A percentile compares a stretch with the other conserved stretches of the same genome.
Evolutionary conservation across 2,888 invertebrate genomes (phyloP).

Genomic region (Ypsolopha sequella): DNA sequence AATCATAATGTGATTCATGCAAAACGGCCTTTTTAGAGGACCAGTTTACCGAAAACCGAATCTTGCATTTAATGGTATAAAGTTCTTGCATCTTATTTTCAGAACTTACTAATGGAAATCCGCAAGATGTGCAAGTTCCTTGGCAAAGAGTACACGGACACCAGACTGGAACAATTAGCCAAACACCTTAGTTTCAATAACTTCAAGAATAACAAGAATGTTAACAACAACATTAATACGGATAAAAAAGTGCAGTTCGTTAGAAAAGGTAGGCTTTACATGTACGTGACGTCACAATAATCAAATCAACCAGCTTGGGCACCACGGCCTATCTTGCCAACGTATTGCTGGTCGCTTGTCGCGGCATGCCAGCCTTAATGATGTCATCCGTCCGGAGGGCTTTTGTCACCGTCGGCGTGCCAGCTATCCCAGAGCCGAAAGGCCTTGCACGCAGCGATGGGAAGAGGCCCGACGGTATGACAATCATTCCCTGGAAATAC

Average conservation of each 20-base stretch:
- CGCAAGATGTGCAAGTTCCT: constrained; percentile 61
- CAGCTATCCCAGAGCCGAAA: too few species aligned
- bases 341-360: too few species aligned
- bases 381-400: too few species aligned
- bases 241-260: constrained; percentile 43
- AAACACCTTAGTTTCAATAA: constrained; percentile 71
- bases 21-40: too few species aligned
- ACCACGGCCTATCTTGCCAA: too few species aligned
- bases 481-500: too few species aligned
- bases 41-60: background rate
- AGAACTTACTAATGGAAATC: constrained; percentile 66
- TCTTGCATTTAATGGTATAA: background rate
- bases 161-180: constrained; percentile 49
- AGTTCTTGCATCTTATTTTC: constrained; percentile 7
- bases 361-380: too few species aligned
- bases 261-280: constrained; percentile 38
- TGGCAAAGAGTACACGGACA: constrained; percentile 41
- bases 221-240: constrained; percentile 54
- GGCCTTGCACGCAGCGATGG: too few species aligned
- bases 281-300: background rate
- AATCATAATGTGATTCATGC: too few species aligned
- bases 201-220: constrained; percentile 68
- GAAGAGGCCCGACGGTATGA: too few species aligned
- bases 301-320: too few species aligned
- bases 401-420: too few species aligned